These are phyloP conservation scores for Hormaphis cornu DNA, from an alignment of 1,140 invertebrate species.

Conservation along the genomic window DNA sequence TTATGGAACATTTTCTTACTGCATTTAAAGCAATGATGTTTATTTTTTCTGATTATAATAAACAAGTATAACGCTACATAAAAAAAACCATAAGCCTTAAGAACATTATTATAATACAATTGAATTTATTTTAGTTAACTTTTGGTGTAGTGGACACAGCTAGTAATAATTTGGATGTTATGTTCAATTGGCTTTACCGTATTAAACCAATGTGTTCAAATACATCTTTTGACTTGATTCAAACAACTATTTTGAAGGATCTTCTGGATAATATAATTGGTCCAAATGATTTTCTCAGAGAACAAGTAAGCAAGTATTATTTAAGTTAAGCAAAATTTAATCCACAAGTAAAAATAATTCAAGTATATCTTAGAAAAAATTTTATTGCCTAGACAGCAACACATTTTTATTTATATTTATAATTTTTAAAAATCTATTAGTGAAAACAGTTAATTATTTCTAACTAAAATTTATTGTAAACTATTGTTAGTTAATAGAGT, in stretches of 20 bases:
- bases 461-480: no score
- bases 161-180: neutral
- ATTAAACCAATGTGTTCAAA: neutral
- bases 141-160: slow-evolving; percentile 8
- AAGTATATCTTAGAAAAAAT: no score
- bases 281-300: neutral
- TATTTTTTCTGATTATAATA: neutral
- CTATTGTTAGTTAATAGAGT: no score
- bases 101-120: neutral
- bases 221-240: neutral
- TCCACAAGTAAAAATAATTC: no score
- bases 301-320: neutral
- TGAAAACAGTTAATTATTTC: no score
- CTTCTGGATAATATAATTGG: neutral
- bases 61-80: neutral
- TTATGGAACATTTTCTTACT: neutral
- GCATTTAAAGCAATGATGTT: slow-evolving; percentile 7
- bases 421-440: no score
- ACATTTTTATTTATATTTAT: no score
- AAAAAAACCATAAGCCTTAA: neutral
- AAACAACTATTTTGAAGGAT: neutral
- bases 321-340: neutral
- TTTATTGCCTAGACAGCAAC: no score
- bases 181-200: neutral
- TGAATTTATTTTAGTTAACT: neutral